These are phyloP conservation scores for Psittacula derbiana DNA, from an alignment of 2,797 vertebrate species.

Conservation along the genomic window DNA sequence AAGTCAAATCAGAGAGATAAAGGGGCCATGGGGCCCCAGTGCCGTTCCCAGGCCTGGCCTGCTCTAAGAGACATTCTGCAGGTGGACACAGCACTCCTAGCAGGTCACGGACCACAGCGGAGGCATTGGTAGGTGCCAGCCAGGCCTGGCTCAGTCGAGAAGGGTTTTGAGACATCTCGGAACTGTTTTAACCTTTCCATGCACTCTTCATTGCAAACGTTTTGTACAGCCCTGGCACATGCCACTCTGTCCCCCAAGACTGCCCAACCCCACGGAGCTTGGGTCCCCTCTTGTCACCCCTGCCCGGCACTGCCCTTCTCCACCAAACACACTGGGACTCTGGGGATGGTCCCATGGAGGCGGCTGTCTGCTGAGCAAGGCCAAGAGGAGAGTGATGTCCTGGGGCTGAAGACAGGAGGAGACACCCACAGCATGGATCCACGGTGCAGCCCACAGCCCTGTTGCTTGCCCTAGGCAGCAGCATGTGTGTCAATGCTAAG, in stretches of 20 bases:
- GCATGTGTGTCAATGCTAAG: neutral
- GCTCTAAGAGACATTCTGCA: neutral
- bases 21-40: neutral
- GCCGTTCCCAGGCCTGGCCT: neutral
- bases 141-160: slow-evolving; percentile 61
- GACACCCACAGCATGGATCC: neutral
- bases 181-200: slow-evolving; percentile 78
- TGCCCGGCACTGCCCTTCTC: neutral
- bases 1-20: slow-evolving; percentile 95
- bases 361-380: neutral
- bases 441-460: neutral
- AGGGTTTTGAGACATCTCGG: slow-evolving; percentile 66
- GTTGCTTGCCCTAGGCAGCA: neutral
- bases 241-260: neutral
- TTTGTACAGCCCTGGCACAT: slow-evolving; percentile 52
- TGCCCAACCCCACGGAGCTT: rapidly evolving
- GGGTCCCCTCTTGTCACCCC: neutral
- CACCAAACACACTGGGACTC: neutral
- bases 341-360: rapidly evolving
- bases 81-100: neutral
- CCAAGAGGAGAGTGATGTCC: rapidly evolving
- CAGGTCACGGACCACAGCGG: neutral
- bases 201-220: slow-evolving; percentile 51
- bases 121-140: neutral
- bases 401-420: neutral